Percentiles rank a stretch among this genome's conserved stretches.
Conservation (phyloP, 2,888 invertebrate genomes). For the Abrostola triplasia region DNA sequence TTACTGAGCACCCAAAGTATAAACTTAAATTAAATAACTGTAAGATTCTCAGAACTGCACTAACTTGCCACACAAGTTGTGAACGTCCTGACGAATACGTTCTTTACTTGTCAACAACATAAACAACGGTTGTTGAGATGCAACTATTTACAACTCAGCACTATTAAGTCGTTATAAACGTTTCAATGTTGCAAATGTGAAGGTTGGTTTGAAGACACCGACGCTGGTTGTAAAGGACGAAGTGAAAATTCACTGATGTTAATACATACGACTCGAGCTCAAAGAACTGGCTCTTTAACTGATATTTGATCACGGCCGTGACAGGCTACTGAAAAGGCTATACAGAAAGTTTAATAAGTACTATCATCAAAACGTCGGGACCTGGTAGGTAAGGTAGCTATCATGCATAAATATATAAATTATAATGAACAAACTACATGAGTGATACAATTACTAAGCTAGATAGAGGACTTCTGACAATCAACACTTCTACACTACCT, state of each 20-base stretch:
- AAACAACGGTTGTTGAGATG: conserved; percentile 31
- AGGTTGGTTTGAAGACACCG: background rate
- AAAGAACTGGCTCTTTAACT: no score
- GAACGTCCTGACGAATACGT: conserved; percentile 25
- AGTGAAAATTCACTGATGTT: background rate
- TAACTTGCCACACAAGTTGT: conserved; percentile 18
- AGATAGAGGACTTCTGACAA: no score
- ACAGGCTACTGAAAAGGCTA: no score
- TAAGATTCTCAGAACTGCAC: conserved; percentile 2
- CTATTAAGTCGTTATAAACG: conserved; percentile 30
- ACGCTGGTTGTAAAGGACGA: background rate
- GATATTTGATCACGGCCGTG: no score
- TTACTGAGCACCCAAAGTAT: background rate
- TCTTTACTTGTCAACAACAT: conserved; percentile 32
- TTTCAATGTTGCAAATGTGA: conserved; percentile 24
- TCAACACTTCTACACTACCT: no score
- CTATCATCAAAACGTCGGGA: no score
- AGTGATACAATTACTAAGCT: no score
- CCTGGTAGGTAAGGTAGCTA: no score
- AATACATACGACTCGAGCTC: no score
- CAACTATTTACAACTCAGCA: conserved; percentile 31
- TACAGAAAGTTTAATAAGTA: no score
- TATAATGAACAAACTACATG: no score
- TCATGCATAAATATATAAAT: no score
- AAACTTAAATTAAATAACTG: background rate